Evolutionary conservation across 2,888 invertebrate species (phyloP), one percentile per base, ranked within the genome.

Genomic region (Gastracanthus pulcherrimus): DNA sequence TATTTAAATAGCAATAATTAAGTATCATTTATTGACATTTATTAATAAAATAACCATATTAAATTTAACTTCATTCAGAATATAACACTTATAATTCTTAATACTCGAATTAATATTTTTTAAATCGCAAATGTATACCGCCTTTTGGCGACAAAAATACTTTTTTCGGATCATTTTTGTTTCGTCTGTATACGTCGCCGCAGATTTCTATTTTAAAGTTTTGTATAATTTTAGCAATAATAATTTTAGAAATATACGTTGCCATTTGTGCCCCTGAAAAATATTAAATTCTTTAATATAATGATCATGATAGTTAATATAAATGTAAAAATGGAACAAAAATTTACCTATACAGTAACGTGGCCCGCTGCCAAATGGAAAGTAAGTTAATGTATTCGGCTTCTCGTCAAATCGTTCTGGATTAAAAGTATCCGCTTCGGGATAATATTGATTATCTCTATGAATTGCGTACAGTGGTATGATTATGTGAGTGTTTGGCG

Each of bases 171-270:
- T 58, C 58, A 13, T 58, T 58, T 58, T 29, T 4, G 9, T 58
- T 3, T 16, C 45, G 87, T 58, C 85, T 84, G 6, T 80, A 71
- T 0, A 89, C 90, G 78, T 89, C 86, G 1, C 87, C 85, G 64
- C 88, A 90, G 6, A 90, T 84, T 1, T 87, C 86, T 19, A 91
- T 83, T 77, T 88, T 86, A 81, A 88, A 91, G 66, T 90, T 88
- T 9, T 83, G 80, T 0, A 92, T 71, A 7, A 91, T 84, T 55
- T 87, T 85, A 7, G 88, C 87, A 1, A 92, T 55, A 4, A 90
- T 92, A 0, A 90, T 75, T 87, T 92, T 92, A 0, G 90, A 85
- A 84, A 92, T 91, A 77, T 86, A 84, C 1, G 85, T 62, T 7
- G 86, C 89, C 69, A 89, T 89, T 58, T 87, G 85, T 26, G 85